phyloP scores from a whole-genome alignment of 1,140 invertebrate species.

The Matsumurasca onukii region DNA sequence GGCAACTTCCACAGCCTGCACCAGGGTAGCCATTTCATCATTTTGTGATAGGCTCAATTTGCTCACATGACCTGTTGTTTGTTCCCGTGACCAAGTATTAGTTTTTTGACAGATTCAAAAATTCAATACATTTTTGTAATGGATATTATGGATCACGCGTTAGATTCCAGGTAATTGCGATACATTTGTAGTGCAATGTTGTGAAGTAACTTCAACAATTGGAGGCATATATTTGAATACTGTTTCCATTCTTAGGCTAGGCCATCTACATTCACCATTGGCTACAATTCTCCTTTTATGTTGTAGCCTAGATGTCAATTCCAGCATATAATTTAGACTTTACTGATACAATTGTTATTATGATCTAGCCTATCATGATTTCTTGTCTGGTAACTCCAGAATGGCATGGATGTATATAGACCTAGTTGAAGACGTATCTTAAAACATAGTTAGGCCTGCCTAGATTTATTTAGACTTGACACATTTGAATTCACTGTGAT shows the following conservation, averaged over 20 bases:
- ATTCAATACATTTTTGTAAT: conserved; percentile 27
- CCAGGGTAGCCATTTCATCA: too few species aligned
- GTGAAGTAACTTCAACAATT: background rate
- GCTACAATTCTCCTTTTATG: background rate
- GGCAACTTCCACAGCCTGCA: too few species aligned
- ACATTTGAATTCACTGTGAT: too few species aligned
- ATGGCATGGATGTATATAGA: too few species aligned
- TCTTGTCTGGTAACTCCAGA: too few species aligned
- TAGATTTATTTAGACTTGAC: too few species aligned
- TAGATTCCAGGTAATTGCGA: conserved; percentile 34
- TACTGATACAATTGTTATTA: too few species aligned
- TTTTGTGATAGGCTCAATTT: conserved; percentile 34
- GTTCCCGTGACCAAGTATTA: conserved; percentile 37
- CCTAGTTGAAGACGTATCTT: too few species aligned
- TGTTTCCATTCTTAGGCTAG: background rate
- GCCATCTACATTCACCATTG: background rate
- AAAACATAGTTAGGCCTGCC: too few species aligned
- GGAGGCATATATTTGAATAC: background rate
- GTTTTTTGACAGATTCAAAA: conserved; percentile 38
- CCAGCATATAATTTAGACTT: background rate
- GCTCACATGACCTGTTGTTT: conserved; percentile 40
- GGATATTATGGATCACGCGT: conserved; percentile 34
- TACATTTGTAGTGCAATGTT: too few species aligned
- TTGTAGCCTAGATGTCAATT: background rate
- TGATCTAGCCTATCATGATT: too few species aligned